Evolutionary conservation across 2,888 invertebrate species (phyloP).

Genomic region (Horisme vitalbata): DNA sequence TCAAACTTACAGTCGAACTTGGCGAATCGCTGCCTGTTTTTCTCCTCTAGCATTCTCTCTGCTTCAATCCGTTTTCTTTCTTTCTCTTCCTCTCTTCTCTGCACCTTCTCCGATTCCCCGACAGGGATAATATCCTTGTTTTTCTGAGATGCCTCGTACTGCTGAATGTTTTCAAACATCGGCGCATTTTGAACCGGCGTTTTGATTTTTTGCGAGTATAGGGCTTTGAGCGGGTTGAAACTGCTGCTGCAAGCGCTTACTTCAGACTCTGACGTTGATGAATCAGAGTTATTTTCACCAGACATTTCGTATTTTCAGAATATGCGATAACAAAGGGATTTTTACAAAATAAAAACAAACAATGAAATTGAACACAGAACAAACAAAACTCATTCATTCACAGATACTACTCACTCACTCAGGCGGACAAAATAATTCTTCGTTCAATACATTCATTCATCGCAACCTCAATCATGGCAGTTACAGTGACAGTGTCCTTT

Average conservation of each 20-base stretch:
- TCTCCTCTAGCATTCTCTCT: constrained; percentile 55
- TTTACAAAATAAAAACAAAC: constrained; percentile 24
- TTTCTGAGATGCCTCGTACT: constrained; percentile 71
- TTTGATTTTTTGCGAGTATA: constrained; percentile 82
- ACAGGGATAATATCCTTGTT: constrained; percentile 48
- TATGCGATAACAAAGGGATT: not conserved
- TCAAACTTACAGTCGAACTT: constrained; percentile 63
- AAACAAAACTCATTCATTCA: no score
- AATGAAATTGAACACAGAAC: not conserved
- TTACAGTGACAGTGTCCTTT: no score
- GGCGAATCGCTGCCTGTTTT: constrained; percentile 68
- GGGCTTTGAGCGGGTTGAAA: constrained; percentile 88
- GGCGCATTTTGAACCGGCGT: constrained; percentile 83
- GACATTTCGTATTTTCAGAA: constrained; percentile 48
- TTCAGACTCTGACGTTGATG: constrained; percentile 72
- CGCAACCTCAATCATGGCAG: no score
- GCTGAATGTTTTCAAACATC: constrained; percentile 86
- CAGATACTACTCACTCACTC: no score
- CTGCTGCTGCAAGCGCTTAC: constrained; percentile 65
- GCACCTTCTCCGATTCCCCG: constrained; percentile 52
- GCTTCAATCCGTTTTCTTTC: constrained; percentile 45
- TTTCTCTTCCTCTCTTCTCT: constrained; percentile 62
- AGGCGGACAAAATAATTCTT: no score
- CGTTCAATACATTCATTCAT: no score
- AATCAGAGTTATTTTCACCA: constrained; percentile 50